phyloP scores from a whole-genome alignment of 2,888 invertebrate species.

The Tenthredo notha region DNA sequence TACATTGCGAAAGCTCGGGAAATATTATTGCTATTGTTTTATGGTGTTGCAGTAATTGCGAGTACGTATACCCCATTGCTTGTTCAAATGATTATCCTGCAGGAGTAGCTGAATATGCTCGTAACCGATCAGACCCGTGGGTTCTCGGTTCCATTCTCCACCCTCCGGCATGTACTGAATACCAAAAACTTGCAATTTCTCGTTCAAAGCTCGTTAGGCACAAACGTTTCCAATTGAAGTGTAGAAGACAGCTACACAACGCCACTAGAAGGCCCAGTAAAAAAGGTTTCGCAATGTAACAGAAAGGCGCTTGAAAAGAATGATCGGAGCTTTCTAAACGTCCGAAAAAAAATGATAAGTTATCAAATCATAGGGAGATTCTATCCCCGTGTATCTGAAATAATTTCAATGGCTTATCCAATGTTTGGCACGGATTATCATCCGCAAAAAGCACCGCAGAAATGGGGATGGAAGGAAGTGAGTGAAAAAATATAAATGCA shows the following conservation, averaged over 20 bases:
- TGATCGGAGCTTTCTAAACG: neutral
- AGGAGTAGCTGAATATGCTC: too few species aligned
- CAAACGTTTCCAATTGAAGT: constrained; percentile 39
- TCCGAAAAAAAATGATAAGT: neutral
- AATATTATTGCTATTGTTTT: too few species aligned
- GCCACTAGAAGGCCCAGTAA: constrained; percentile 30
- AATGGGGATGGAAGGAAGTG: neutral
- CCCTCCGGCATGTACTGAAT: neutral
- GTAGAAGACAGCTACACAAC: constrained; percentile 6
- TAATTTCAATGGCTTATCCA: neutral
- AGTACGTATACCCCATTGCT: too few species aligned
- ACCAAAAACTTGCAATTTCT: constrained; percentile 13
- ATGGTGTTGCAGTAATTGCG: too few species aligned
- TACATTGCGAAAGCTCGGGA: neutral
- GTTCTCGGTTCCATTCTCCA: too few species aligned
- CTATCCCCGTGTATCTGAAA: neutral
- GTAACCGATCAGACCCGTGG: too few species aligned
- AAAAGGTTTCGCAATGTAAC: constrained; percentile 22
- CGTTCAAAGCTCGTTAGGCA: constrained; percentile 7
- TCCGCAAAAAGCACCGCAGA: neutral
- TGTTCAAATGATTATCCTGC: too few species aligned
- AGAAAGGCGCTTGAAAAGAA: neutral
- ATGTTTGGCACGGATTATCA: neutral
- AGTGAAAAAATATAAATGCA: neutral
- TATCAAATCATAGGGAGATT: neutral